Conservation (phyloP, 2,113 vertebrate genomes). For the Meriones unguiculatus region DNA sequence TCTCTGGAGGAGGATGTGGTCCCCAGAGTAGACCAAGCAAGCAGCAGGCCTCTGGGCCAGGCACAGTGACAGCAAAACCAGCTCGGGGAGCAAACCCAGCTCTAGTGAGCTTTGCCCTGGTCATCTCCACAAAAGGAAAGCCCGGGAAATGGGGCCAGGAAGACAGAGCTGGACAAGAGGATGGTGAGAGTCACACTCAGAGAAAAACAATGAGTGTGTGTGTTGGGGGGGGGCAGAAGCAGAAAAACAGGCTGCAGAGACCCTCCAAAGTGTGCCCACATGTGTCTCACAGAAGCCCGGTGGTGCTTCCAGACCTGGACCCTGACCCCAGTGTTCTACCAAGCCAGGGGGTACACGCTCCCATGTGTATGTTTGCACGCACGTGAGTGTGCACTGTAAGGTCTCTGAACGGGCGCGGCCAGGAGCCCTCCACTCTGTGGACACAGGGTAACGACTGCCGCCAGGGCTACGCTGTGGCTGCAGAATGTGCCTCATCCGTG, state of each 20-base stretch:
- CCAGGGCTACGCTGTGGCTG: not conserved
- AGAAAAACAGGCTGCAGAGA: not conserved
- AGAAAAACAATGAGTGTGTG: no score
- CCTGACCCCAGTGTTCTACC: not conserved
- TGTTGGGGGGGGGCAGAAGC: not conserved
- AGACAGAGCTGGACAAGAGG: not conserved
- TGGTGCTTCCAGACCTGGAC: not conserved
- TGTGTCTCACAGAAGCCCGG: not conserved
- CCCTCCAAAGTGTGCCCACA: rapidly evolving
- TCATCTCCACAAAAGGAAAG: not conserved
- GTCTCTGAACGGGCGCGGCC: not conserved
- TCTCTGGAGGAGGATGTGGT: not conserved
- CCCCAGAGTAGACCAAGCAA: no score
- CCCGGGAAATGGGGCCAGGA: not conserved
- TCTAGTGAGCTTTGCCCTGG: not conserved
- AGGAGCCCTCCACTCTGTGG: not conserved
- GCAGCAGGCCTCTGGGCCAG: not conserved
- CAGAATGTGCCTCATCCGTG: not conserved
- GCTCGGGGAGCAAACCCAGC: not conserved
- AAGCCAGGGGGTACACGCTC: not conserved
- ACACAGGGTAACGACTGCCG: not conserved
- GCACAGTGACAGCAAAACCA: not conserved
- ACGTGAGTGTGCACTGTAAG: not conserved
- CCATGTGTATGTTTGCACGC: no score
- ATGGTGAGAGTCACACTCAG: not conserved